These are phyloP conservation scores for Napeogenes inachia DNA, from an alignment of 2,888 invertebrate genomes.

Conservation along the genomic window DNA sequence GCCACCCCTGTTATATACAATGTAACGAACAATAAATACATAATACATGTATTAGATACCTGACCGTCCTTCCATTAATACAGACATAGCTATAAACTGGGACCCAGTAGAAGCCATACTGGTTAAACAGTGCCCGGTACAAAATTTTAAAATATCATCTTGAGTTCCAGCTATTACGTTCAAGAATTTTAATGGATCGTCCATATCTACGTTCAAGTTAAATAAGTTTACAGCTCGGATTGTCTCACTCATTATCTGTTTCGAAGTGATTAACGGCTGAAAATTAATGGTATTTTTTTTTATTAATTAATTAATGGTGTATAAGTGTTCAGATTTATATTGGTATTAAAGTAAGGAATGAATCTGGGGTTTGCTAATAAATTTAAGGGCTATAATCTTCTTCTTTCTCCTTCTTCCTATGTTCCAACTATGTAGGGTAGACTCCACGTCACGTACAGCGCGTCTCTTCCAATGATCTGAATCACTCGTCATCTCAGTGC, in stretches of 20 bases:
- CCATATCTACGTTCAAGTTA: slow-evolving; percentile 43
- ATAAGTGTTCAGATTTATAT: neutral
- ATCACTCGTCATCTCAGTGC: no score
- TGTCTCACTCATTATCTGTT: slow-evolving; percentile 44
- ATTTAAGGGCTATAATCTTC: no score
- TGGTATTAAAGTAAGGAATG: neutral
- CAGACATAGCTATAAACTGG: slow-evolving; percentile 75
- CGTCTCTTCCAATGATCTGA: no score
- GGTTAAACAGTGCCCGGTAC: slow-evolving; percentile 59
- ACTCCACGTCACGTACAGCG: no score
- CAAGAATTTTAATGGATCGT: slow-evolving; percentile 45
- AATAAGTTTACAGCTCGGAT: slow-evolving; percentile 47
- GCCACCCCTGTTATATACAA: no score
- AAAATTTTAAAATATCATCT: slow-evolving; percentile 39
- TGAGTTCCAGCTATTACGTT: slow-evolving; percentile 45
- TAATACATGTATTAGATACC: slow-evolving; percentile 44
- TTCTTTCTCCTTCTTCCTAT: no score
- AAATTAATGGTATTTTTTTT: slow-evolving; percentile 27
- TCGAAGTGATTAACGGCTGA: slow-evolving; percentile 48
- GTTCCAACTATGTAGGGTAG: no score
- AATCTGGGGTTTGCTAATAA: no score
- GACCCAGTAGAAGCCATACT: slow-evolving; percentile 70
- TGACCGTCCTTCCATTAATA: slow-evolving; percentile 69
- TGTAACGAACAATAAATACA: no score
- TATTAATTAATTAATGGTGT: no score